Percentiles rank a stretch among this genome's conserved stretches.
phyloP scores from a whole-genome alignment of 1,140 invertebrate genomes.

The Pararge aegeria region DNA sequence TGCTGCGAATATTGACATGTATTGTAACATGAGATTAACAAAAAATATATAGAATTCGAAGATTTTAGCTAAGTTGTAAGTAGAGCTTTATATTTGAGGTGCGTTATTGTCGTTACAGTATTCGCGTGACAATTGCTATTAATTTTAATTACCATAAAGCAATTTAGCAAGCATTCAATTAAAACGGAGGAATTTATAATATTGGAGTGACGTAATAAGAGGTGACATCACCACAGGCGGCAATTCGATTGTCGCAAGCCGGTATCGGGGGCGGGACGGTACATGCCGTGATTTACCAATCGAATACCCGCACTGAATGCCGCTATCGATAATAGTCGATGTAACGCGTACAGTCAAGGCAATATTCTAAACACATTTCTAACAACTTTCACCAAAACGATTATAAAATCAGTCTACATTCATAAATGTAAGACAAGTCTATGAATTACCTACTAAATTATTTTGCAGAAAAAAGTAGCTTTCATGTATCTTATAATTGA shows the following conservation, averaged over 20 bases:
- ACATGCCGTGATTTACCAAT: conserved; percentile 64
- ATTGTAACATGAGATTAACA: no score
- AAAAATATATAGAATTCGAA: no score
- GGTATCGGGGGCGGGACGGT: conserved; percentile 58
- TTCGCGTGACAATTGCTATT: not conserved
- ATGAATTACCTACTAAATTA: no score
- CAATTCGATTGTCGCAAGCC: conserved; percentile 50
- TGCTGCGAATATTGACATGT: no score
- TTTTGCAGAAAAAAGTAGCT: no score
- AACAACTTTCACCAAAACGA: not conserved
- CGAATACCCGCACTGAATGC: conserved; percentile 54
- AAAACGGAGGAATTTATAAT: not conserved
- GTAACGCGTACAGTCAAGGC: conserved; percentile 16
- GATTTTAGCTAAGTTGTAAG: no score
- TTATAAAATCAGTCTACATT: not conserved
- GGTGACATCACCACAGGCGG: conserved; percentile 53
- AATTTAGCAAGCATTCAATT: conserved; percentile 26
- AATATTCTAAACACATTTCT: conserved; percentile 2
- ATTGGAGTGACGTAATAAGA: conserved; percentile 37
- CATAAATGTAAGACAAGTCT: not conserved
- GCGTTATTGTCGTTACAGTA: not conserved
- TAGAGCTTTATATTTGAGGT: not conserved
- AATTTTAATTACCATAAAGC: conserved; percentile 44
- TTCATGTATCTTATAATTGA: no score
- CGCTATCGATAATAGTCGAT: conserved; percentile 54